Conservation (phyloP, 1,140 invertebrate species). For the Streblospio benedicti region DNA sequence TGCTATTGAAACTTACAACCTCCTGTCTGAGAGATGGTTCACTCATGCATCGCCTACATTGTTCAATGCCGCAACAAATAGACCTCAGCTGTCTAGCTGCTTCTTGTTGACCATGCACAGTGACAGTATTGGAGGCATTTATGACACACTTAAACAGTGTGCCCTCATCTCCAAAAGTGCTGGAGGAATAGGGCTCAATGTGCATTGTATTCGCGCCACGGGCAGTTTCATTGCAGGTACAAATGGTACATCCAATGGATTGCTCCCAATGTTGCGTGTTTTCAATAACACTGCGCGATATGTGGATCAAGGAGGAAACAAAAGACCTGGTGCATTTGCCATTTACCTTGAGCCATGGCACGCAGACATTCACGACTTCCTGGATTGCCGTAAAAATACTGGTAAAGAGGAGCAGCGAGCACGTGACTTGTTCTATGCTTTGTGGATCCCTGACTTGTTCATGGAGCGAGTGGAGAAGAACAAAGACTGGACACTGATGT, state of each 20-base stretch:
- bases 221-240: conserved; percentile 89
- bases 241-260: conserved; percentile 87
- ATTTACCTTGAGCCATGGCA: conserved; percentile 99
- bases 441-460: conserved; percentile 98
- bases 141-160: conserved; percentile 77
- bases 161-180: conserved; percentile 94
- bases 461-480: conserved; percentile 90
- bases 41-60: conserved; percentile 96
- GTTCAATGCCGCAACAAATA: conserved; percentile 85
- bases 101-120: conserved; percentile 85
- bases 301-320: conserved; percentile 97
- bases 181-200: conserved; percentile 92
- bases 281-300: conserved; percentile 94
- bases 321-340: conserved; percentile 96
- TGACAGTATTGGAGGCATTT: conserved; percentile 93
- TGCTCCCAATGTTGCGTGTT: conserved; percentile 94
- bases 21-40: conserved; percentile 90
- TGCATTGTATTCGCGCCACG: conserved; percentile 89
- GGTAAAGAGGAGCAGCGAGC: conserved; percentile 87
- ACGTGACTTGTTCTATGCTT: conserved; percentile 91
- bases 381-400: conserved; percentile 81
- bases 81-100: conserved; percentile 86
- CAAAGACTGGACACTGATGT: conserved; percentile 90
- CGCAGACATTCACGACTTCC: conserved; percentile 87
- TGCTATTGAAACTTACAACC: conserved; percentile 93